Evolutionary conservation across 2,797 vertebrate genomes (phyloP).

Genomic region (Melanotaenia nigrans): DNA sequence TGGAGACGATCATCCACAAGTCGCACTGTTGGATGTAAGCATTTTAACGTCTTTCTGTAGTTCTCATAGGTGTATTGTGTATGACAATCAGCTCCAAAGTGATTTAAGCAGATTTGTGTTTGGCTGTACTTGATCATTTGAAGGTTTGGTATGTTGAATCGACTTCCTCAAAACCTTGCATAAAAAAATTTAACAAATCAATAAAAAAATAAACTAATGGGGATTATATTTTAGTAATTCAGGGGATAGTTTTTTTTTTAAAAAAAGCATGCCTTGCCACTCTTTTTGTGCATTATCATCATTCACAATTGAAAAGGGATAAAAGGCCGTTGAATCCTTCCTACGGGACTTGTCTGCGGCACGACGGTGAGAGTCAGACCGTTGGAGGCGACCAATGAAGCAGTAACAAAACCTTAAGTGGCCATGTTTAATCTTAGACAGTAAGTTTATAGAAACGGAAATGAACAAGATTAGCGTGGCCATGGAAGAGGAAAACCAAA

Average conservation of each 20-base stretch:
- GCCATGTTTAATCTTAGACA: not conserved
- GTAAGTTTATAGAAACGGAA: not conserved
- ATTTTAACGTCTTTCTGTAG: not conserved
- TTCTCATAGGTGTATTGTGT: not conserved
- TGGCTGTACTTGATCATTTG: not conserved
- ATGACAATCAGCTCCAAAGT: not conserved
- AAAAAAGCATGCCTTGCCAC: not conserved
- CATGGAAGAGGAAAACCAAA: conserved; percentile 17
- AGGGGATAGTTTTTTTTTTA: not conserved
- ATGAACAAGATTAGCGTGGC: not conserved
- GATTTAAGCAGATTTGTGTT: not conserved
- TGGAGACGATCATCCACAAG: conserved; percentile 93
- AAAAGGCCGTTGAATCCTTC: not conserved
- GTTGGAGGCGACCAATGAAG: not conserved
- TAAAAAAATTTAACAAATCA: not conserved
- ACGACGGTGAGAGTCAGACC: not conserved
- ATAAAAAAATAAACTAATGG: not conserved
- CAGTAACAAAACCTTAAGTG: not conserved
- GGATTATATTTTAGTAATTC: not conserved
- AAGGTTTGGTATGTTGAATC: not conserved
- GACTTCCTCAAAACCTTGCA: not conserved
- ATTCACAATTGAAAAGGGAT: not conserved
- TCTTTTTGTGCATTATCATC: not conserved
- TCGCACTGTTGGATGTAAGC: conserved; percentile 90
- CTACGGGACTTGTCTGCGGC: not conserved